Base-by-base conservation (phyloP, 2,797 vertebrate species). In the Sebastes dallii region DNA sequence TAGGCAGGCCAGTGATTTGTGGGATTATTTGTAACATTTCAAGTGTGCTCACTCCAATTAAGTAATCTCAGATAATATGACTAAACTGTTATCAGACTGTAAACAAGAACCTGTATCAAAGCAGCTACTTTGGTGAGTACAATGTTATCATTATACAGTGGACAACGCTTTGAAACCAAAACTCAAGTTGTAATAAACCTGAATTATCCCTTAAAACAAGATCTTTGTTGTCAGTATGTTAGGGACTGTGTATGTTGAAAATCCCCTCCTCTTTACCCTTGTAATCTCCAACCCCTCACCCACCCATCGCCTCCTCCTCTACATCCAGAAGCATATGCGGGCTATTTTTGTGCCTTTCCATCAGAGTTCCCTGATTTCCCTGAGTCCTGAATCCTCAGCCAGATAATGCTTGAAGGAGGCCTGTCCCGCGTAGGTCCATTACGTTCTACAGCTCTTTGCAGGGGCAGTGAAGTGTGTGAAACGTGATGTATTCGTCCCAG, bases 371-470 rank as follows among this genome's bases (percentile, higher is more conserved):
- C 83, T 75, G 80, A 86, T 82, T 90, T 86, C 54, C 72, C 61
- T 74, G 59, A 83, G 89, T 88, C 78, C 78, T 84, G 85, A 86
- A 75, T 89, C 74, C 68, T 87, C 34, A 71, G 66, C 61, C 75
- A 81, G 88, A 87, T 79, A 87, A 72, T 77, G 87, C 86, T 87
- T 73, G 75, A 78, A 84, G 83, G 76, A 84, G 56, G 67, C 25
- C 74, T 66, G 77, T 78, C 84, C 82, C 82, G 74, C 82, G 86
- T 89, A 72, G 74, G 88, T 92, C 90, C 85, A 92, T 92, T 92
- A 92, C 69, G 66, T 69, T 84, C 42, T 66, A 34, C 76, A 76
- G 80, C 83, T 86, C 85, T 88, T 86, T 89, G 81, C 78, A 84
- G 81, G 77, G 73, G 83, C 78, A 90, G 87, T 91, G 82, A 88